phyloP scores from a whole-genome alignment of 2,113 vertebrate genomes.

The Probosciger aterrimus region DNA sequence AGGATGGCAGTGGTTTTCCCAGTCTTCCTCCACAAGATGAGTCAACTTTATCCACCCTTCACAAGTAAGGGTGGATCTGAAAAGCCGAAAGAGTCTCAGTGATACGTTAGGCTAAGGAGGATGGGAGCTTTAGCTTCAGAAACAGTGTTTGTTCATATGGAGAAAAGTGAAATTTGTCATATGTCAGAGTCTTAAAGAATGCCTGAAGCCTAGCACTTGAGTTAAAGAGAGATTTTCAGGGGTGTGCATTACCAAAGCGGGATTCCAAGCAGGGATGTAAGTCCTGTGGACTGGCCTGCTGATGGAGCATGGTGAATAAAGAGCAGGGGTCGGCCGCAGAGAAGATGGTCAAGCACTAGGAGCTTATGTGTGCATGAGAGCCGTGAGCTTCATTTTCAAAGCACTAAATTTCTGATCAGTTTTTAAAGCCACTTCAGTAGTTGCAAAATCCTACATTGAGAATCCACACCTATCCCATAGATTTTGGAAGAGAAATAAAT shows the following conservation, averaged over 20 bases:
- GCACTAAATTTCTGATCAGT: not conserved
- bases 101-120: not conserved
- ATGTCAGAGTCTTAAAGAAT: not conserved
- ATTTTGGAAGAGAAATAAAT: not conserved
- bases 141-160: not conserved
- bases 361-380: not conserved
- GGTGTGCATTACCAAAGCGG: not conserved
- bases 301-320: rapidly evolving
- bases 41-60: not conserved
- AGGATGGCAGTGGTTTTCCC: not conserved
- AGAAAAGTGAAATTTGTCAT: not conserved
- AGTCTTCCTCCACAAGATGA: not conserved
- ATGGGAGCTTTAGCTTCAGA: not conserved
- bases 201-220: not conserved
- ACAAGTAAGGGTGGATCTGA: not conserved
- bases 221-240: not conserved
- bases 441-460: not conserved
- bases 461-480: not conserved
- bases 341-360: not conserved
- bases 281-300: not conserved
- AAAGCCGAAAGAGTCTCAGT: not conserved
- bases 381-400: not conserved
- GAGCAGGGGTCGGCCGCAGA: rapidly evolving
- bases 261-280: not conserved
- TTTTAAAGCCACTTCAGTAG: not conserved